These are phyloP conservation scores for Synergus laeviventris DNA, from an alignment of 2,888 invertebrate species.

Conservation along the genomic window DNA sequence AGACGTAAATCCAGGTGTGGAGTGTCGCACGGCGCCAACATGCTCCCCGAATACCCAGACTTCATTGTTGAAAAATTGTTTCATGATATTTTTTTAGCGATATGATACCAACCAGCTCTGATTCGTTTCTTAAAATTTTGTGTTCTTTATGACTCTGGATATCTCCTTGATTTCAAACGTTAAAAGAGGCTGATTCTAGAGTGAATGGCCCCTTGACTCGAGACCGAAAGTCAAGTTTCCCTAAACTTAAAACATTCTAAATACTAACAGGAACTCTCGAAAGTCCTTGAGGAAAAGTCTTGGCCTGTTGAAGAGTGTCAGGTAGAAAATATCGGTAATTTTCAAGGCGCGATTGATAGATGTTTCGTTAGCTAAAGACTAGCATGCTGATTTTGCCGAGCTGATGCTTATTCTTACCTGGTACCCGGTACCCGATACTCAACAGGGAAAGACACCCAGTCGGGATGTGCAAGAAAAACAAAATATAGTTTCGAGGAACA, in stretches of 20 bases:
- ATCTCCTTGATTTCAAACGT: no score
- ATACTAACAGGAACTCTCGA: background rate
- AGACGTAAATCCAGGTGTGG: no score
- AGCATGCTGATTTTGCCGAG: background rate
- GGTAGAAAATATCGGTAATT: background rate
- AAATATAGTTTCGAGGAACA: slow-evolving; percentile 36
- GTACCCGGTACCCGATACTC: background rate
- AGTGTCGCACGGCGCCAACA: no score
- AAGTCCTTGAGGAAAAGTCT: slow-evolving; percentile 1
- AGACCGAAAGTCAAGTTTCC: background rate
- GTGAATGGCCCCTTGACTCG: no score
- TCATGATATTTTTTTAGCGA: no score
- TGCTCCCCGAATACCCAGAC: no score
- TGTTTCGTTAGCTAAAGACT: background rate
- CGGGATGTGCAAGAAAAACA: slow-evolving; percentile 44
- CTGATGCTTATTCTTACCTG: background rate
- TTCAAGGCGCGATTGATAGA: background rate
- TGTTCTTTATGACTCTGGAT: no score
- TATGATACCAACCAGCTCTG: no score
- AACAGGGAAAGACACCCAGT: slow-evolving; percentile 25
- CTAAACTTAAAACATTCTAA: background rate
- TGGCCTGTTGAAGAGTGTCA: background rate
- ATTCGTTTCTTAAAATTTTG: no score
- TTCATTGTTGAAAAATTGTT: no score
- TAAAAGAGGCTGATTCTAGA: no score